These are phyloP conservation scores for Nephrotoma appendiculata DNA, from an alignment of 2,888 invertebrate genomes.

Conservation along the genomic window DNA sequence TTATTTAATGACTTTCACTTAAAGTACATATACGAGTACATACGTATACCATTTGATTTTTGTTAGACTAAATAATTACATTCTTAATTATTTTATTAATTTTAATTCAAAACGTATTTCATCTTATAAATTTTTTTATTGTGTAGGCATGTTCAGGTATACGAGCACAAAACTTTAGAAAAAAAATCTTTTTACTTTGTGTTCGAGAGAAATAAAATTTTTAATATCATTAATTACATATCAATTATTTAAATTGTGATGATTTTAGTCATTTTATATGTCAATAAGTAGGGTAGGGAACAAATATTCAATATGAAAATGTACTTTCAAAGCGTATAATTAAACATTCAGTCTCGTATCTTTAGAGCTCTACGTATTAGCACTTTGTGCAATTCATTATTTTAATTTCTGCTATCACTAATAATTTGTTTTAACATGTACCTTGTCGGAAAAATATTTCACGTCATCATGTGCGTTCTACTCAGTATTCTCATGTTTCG, in stretches of 20 bases:
- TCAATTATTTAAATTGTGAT: background rate
- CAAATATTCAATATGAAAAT: background rate
- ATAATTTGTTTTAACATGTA: background rate
- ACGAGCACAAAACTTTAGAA: background rate
- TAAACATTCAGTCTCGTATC: too few relatives aligned
- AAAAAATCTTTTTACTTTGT: background rate
- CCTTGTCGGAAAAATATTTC: background rate
- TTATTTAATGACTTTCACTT: background rate
- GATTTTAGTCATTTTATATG: background rate
- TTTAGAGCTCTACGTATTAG: background rate
- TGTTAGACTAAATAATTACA: background rate
- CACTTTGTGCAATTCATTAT: background rate
- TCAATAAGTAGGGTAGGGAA: background rate
- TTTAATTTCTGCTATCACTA: background rate
- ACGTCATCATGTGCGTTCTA: too few relatives aligned
- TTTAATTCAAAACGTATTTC: background rate
- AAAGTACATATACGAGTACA: background rate
- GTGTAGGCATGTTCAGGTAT: background rate
- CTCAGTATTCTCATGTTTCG: background rate
- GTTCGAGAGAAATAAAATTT: background rate
- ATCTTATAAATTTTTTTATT: background rate
- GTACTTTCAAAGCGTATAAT: too few relatives aligned
- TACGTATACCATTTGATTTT: too few relatives aligned
- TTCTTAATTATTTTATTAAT: background rate
- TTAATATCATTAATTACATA: background rate